Evolutionary conservation across 2,113 vertebrate genomes (phyloP), one percentile per base, ranked within the genome.

Genomic region (Alexandromys fortis): DNA sequence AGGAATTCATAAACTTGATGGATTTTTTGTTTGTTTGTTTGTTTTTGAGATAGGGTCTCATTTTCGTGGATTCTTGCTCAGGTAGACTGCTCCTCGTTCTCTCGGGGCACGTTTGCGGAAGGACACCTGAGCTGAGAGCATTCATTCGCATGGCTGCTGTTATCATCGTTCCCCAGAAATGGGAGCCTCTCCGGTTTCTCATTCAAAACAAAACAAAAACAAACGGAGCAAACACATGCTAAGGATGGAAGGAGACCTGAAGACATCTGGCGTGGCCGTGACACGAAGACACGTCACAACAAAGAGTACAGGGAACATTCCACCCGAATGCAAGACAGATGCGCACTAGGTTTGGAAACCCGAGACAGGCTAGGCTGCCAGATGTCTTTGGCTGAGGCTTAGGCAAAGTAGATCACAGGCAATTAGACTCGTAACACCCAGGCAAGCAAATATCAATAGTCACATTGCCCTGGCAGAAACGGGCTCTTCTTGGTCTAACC

Each of bases 321-420:
- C 38, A 2, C n/a, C 58, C 58, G 92, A 75, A 58, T 55, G 72
- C 89, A 92, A 73, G 73, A 7, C 55, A 38, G 21, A n/a, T 19
- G 33, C 70, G 24, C 77, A 42, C 45, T 26, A 7, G 52, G 45
- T 45, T 85, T 52, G 61, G 94, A 92, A 91, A 94, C 77, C 16
- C 28, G 89, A 97, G 86, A 95, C 5, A 7, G 61, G 83, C 13
- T 61, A 28, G 61, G 87, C 70, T 89, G 96, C 82, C 70, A 45
- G 93, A 52, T 92, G 49, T 8, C 82, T 73, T 73, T 75, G 85
- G 70, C 90, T 63, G 65, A 33, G 86, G 78, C 58, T 86, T 92
- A 94, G 68, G 38, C 30, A 72, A 96, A 94, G 78, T 24, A 92
- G 90, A 89, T 88, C 70, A 77, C 45, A 77, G 45, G 33, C 75